Evolutionary conservation across 2,888 invertebrate genomes (phyloP), one percentile per base, ranked within the genome.

Genomic region (Morpho deidamia): DNA sequence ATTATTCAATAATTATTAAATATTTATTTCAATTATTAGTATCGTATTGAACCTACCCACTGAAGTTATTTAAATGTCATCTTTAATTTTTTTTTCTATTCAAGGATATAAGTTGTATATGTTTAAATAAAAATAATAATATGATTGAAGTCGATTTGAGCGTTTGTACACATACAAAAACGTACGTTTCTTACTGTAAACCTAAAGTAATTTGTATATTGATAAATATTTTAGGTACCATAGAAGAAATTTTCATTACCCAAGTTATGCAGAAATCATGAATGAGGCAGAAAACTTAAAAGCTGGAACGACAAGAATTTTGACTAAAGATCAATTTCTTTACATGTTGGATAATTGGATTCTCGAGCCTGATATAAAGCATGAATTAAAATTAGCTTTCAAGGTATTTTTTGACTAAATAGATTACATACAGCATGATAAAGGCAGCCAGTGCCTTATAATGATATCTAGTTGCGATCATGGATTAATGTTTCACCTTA

Each of bases 241-340:
- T 66, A 77, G 75, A 70, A 72, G 88, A 71, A 68, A 64, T 65
- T 87, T 81, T 63, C 65, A 72, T 33, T 84, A 83, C 53, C 88
- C 88, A 14, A 72, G 60, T 34, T 87, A 85, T 67, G 73, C 63
- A 11, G 81, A 84, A 68, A 72, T 88, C 46, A 86, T 88, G 83
- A 65, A 9, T 9, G 72, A 76, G 64, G 77, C 69, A 5, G 88
- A 88, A 66, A 63, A 67, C 38, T 66, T 87, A 44, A 73, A 79
- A 65, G 80, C 78, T 38, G 78, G 69, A 40, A 46, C 61, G 7
- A 65, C 68, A 37, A 74, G 78, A 70, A 60, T 81, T 61, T 54
- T 88, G 38, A 84, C 79, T 10, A 73, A 72, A 62, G 79, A 83
- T 38, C 86, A 88, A 68, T 65, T 84, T 56, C 70, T 88, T 60